Percentiles rank a stretch among this genome's conserved stretches.
Evolutionary conservation across 2,113 vertebrate species (phyloP).

Genomic region (Regulus satrapa): DNA sequence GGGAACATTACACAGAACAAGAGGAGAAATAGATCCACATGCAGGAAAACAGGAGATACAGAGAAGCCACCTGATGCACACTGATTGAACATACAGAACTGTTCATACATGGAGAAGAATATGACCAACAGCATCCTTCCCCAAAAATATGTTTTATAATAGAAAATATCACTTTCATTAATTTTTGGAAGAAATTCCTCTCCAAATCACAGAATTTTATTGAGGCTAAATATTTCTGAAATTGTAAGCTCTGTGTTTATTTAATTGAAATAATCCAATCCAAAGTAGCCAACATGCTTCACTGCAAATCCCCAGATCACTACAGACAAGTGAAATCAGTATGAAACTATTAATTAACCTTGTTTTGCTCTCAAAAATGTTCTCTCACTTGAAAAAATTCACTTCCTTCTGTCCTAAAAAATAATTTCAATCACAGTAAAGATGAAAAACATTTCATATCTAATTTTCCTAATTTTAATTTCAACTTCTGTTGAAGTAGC

Average conservation of each 20-base stretch:
- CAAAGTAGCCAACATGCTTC: not conserved
- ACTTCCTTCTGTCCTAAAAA: not conserved
- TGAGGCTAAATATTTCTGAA: not conserved
- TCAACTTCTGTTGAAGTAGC: not conserved
- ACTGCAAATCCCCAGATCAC: not conserved
- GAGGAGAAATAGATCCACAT: not conserved
- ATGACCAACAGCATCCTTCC: not conserved
- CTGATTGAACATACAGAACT: accelerated
- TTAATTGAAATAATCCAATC: not conserved
- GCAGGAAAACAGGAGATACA: not conserved
- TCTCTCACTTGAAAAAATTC: not conserved
- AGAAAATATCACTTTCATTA: not conserved
- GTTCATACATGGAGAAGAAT: not conserved
- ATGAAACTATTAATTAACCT: not conserved
- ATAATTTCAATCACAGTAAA: not conserved
- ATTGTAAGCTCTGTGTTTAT: not conserved
- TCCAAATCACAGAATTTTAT: not conserved
- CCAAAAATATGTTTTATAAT: not conserved
- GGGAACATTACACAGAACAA: not conserved
- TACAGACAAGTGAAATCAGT: not conserved
- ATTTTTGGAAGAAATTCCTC: not conserved
- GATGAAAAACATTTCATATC: not conserved
- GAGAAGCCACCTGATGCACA: not conserved
- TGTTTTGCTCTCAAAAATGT: not conserved
- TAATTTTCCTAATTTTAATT: not conserved